Base-by-base conservation (phyloP, 2,888 invertebrate genomes). In the Cartodere bifasciata region DNA sequence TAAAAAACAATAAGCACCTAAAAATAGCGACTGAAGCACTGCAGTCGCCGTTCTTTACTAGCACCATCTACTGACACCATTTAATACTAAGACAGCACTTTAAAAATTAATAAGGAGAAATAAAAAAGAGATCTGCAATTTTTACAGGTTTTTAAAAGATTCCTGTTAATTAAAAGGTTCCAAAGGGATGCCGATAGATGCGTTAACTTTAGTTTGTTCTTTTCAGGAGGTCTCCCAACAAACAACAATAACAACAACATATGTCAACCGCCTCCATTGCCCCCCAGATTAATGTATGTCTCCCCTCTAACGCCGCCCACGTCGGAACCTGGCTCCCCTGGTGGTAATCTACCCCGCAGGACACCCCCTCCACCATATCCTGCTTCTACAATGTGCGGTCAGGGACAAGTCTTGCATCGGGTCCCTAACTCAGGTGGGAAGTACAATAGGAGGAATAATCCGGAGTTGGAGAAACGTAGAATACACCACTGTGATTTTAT, bases 401-500 rank as follows among this genome's bases (percentile, higher is more conserved):
- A 55, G 46, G 40, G 49, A 23, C 43, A 44, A 23, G 32, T 48
- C 17, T 43, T 49, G 33, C 42, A 49, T 12, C 43, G 52, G 32
- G 37, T 47, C 23, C 40, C 58, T 56, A 15, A 59, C 54, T 14
- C 58, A 53, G 31, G 53, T 49, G 40, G 70, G 41, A 86, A 83
- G 54, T 92, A 88, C 65, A 94, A 94, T 66, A 69, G 94, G 43
- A 72, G 92, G 55, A 94, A 94, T 63, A 95, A 95, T 64, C 94
- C 94, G 1, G 94, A 95, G 59, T 64, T 95, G 47, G 94, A 95
- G 61, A 94, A 94, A 61, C 68, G 94, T 46, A 67, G 95, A 53
- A 91, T 94, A 49, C 94, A 95, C 58, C 91, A 87, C 63, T 95
- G 95, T 67, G 87, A 91, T 69, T 94, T 87, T 62, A 77, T 86